Percentiles rank a stretch among this genome's conserved stretches.
Evolutionary conservation across 92 coral and sea anemone species (phyloP).

Genomic region (Palythoa heliodiscus): DNA sequence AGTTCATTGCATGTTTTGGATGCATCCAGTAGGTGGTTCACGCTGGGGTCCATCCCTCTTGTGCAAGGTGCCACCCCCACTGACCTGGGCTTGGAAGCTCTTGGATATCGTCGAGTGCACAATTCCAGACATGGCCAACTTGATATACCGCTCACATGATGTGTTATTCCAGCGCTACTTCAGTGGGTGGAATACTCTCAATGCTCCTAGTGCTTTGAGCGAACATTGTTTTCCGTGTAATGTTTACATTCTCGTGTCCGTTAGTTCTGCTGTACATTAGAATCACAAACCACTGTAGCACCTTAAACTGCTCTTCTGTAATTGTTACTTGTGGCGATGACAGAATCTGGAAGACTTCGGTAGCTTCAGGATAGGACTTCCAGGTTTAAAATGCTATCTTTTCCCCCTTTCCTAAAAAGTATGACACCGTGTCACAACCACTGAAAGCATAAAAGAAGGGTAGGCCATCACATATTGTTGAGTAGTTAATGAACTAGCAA

Average conservation of each 20-base stretch:
- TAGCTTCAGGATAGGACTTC: background rate
- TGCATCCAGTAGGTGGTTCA: slow-evolving; percentile 68
- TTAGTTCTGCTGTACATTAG: too few species aligned
- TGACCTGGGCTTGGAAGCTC: slow-evolving; percentile 63
- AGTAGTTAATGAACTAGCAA: slow-evolving; percentile 36
- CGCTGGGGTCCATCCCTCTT: slow-evolving; percentile 51
- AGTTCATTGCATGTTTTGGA: slow-evolving; percentile 71
- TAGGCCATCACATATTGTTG: slow-evolving; percentile 37
- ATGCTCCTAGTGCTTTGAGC: background rate
- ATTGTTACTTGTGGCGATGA: background rate
- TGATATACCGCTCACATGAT: slow-evolving; percentile 37
- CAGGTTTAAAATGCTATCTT: background rate
- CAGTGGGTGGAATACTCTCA: background rate
- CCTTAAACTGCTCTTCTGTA: background rate
- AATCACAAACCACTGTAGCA: too few species aligned
- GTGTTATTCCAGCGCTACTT: slow-evolving; percentile 55
- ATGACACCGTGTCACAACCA: background rate
- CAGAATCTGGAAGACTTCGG: background rate
- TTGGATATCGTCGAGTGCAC: slow-evolving; percentile 45
- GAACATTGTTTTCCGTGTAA: background rate
- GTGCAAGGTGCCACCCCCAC: slow-evolving; percentile 62
- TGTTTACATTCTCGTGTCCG: too few species aligned
- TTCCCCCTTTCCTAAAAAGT: background rate
- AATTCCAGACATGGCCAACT: slow-evolving; percentile 67
- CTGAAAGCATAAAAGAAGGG: slow-evolving; percentile 21